These are phyloP conservation scores for Netelia inedita DNA, from an alignment of 2,888 invertebrate species.

Conservation along the genomic window DNA sequence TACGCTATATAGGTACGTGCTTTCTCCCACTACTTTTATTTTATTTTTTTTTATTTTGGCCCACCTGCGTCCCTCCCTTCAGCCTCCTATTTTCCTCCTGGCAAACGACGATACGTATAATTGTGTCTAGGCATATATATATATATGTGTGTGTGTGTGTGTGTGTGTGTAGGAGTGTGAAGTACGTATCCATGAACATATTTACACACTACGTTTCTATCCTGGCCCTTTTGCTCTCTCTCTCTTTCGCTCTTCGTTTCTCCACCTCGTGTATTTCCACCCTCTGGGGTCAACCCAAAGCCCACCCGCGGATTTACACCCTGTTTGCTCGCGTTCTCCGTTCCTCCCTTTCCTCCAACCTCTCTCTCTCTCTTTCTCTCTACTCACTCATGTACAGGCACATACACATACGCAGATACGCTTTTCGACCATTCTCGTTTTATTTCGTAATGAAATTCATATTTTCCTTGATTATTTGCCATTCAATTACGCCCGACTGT, in stretches of 20 bases:
- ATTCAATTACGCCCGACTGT: slow-evolving; percentile 61
- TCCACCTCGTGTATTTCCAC: slow-evolving; percentile 37
- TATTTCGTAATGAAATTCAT: slow-evolving; percentile 63
- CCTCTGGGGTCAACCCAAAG: slow-evolving; percentile 51
- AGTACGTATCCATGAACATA: slow-evolving; percentile 42
- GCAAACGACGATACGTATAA: not conserved
- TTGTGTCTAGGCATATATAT: too few species aligned
- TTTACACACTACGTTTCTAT: slow-evolving; percentile 55
- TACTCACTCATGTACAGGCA: not conserved
- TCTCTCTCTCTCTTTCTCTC: not conserved
- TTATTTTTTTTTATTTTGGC: slow-evolving; percentile 9
- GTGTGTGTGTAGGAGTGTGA: slow-evolving; percentile 15
- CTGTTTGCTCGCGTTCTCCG: slow-evolving; percentile 44
- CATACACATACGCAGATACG: slow-evolving; percentile 1
- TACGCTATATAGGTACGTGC: slow-evolving; percentile 5
- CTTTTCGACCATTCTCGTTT: slow-evolving; percentile 52
- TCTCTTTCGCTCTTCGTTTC: slow-evolving; percentile 9
- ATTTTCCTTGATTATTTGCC: slow-evolving; percentile 67
- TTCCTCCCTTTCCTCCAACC: not conserved
- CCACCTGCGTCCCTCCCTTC: slow-evolving; percentile 35
- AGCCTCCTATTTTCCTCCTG: slow-evolving; percentile 1
- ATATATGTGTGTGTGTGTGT: not conserved
- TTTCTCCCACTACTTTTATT: not conserved
- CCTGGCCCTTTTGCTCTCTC: not conserved
- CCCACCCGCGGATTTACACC: slow-evolving; percentile 59